These are phyloP conservation scores for Cariama cristata DNA, from an alignment of 2,113 vertebrate species.

Conservation along the genomic window DNA sequence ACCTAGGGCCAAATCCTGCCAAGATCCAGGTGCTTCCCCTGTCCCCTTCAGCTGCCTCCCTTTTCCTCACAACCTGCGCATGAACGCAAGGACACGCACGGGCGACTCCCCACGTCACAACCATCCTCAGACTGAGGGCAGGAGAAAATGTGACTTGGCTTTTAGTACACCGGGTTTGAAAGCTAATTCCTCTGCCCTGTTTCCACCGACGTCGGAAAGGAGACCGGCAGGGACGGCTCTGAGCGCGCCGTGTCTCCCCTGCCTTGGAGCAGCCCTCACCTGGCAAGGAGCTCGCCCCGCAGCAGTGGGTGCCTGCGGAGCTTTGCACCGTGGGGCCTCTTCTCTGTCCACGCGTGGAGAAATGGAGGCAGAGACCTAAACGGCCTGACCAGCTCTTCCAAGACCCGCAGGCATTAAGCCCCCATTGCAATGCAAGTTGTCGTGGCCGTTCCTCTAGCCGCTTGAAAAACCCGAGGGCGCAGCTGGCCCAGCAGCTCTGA, in stretches of 20 bases:
- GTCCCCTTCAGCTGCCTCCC: neutral
- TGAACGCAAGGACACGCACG: neutral
- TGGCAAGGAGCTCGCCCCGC: neutral
- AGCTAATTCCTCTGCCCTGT: neutral
- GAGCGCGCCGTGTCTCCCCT: accelerated
- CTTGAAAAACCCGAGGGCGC: neutral
- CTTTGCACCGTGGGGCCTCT: neutral
- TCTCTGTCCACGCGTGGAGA: neutral
- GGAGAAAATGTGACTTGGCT: neutral
- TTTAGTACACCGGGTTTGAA: neutral
- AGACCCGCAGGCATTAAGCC: neutral
- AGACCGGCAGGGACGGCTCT: neutral
- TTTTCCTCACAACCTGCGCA: neutral
- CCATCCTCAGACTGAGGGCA: neutral
- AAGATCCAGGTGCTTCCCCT: neutral
- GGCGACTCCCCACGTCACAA: neutral
- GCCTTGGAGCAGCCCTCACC: neutral
- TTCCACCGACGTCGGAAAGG: neutral
- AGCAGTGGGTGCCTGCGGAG: neutral
- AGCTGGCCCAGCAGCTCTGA: neutral
- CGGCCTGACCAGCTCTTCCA: neutral
- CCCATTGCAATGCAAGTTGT: neutral
- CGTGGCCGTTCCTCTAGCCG: neutral
- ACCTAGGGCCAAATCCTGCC: neutral
- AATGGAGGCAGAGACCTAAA: neutral